Base-by-base conservation (phyloP, 2,888 invertebrate genomes). In the Orchestes rusci region DNA sequence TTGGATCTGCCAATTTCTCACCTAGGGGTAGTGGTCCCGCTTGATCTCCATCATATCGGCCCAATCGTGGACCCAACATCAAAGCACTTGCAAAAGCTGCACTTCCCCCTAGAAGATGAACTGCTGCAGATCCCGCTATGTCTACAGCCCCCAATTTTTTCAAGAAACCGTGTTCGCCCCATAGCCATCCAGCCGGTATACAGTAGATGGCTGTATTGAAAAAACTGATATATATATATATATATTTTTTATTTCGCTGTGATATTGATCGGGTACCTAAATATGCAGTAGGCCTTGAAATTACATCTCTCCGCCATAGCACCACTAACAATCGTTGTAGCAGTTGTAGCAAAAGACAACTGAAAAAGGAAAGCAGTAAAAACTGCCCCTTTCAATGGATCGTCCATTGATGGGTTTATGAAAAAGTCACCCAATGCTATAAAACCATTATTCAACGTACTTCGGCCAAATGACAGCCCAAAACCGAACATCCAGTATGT, bases 401-500 rank as follows among this genome's bases (percentile, higher is more conserved):
- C 84, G 0, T 78, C 76, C 7, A 83, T 73, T 0, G 73, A 73
- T 0, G 87, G 84, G 68, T 92, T 89, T 5, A 90, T 70, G 1
- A 87, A 75, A 66, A 88, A 91, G 63, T 86, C 83, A 0, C 94
- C 92, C 16, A 86, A 73, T 0, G 88, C 91, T 52, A 90, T 79
- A 58, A 93, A 85, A 0, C 85, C 73, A 68, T 88, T 92, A 3
- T 80, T 80, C 15, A 80, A 73, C 0, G 76, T 67, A 0, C 81
- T 79, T 15, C 80, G 73, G 0, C 92, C 94, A 61, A 90, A 94
- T 3, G 91, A 90, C 68, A 94, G 75, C 1, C 90, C 93, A 66
- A 87, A 95, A 1, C 95, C 95, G 63, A 94, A 91, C 23, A 89
- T 76, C 95, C 95, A 96, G 68, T 94, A 95, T 0, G 92, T 91